Evolutionary conservation across 2,888 invertebrate species (phyloP), one percentile per base, ranked within the genome.

Genomic region (Pollenia angustigena): DNA sequence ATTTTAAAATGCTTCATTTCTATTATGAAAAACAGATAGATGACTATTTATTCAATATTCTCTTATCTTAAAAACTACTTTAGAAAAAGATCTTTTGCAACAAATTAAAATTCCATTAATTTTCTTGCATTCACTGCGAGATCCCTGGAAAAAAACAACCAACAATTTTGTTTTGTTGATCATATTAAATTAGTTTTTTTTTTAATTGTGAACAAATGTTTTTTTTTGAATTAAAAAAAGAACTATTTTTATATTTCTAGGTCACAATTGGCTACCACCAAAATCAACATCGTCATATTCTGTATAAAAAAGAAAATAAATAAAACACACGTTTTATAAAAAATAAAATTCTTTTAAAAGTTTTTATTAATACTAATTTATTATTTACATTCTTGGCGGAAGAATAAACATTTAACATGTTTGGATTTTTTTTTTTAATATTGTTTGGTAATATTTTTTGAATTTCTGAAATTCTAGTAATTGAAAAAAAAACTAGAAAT

Each of bases 41-140:
- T 64, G 62, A 54, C 62, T 81, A 40, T 66, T 66, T 79, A 72
- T 72, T 66, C 48, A 56, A 18, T 32, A 6, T 32, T 32, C 32
- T 32, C n/a, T 56, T 62, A 42, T 66, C 44, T 66, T 40, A 18
- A 16, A 32, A 74, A 48, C 6, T 46, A 58, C 9, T 60, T 66
- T 54, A 50, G 52, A 58, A 60, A 52, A 60, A n/a, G 14, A 72
- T 52, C 44, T 58, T 40, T 69, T 74, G 82, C 82, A 74, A 80
- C 64, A 75, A 86, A 82, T 86, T 86, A 86, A 82, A 86, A 82
- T 86, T 86, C 79, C 75, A 86, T 86, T 79, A 82, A 79, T 85
- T 85, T 74, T 79, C 44, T 50, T 42, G 9, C 16, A 18, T 40
- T 71, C 11, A 1, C 14, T 9, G 42, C 69, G 42, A 58, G n/a